Base-by-base conservation (phyloP, 2,113 vertebrate genomes). In the Lampris megalopsis region DNA sequence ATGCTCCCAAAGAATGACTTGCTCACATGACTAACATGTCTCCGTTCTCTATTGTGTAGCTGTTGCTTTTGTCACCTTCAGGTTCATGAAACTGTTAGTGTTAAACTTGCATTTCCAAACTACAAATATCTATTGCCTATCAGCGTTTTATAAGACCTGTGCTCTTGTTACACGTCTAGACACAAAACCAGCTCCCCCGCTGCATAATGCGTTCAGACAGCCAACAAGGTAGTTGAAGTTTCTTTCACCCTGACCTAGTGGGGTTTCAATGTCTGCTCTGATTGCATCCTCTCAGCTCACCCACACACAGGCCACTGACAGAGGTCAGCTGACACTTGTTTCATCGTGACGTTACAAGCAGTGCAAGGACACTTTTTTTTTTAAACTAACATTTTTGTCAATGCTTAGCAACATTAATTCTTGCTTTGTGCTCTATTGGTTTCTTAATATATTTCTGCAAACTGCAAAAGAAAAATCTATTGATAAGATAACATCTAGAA, bases 101-200 rank as follows among this genome's bases (percentile, higher is more conserved):
- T 6, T 37, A 75, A 72, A 48, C 24, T 5, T 1, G 42, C 1
- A 37, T n/a, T 57, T 66, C 36, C 7, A 58, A 63, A 60, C 24
- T 24, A 24, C 5, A 59, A 65, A 60, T 24, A 48, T 49, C 9
- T 58, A 58, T 54, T 49, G 37, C 41, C 61, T 61, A 38, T 10
- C 7, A 8, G 6, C n/a, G 37, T 62, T 13, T 11, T 5, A 45
- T n/a, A 40, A 62, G 40, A 11, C 5, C 59, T 6, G 41, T 37
- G 10, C 10, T 56, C 71, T 69, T 58, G 52, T 75, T 71, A 68
- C 24, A 52, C 63, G 57, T 78, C 53, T 63, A 9, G 48, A 77
- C 68, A 57, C 52, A 84, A 74, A 81, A 71, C 13, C 64, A 68
- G 62, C 69, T 63, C 1, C 36, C 53, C 75, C 78, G 71, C 60